Conservation (phyloP, 2,797 vertebrate species). For the Amniataba percoides region DNA sequence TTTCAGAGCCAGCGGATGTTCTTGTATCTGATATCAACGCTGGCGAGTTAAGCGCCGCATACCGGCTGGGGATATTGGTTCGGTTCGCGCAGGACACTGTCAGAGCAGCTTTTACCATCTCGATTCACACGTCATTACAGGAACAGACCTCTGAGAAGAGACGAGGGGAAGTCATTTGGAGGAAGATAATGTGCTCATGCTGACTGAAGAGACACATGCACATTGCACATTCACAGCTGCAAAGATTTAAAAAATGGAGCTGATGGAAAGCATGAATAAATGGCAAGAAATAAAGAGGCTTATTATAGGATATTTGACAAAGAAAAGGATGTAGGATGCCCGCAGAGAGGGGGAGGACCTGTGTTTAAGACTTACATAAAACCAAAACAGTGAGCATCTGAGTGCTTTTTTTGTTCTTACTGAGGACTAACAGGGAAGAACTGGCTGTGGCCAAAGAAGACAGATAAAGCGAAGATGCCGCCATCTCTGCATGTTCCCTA, state of each 20-base stretch:
- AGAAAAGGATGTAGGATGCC: not conserved
- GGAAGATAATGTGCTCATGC: not conserved
- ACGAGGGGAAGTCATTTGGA: conserved; percentile 12
- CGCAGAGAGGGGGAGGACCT: not conserved
- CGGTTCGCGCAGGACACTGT: conserved; percentile 10
- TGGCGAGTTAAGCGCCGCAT: conserved; percentile 13
- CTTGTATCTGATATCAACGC: conserved; percentile 43
- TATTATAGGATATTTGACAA: conserved; percentile 30
- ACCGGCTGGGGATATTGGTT: conserved; percentile 36
- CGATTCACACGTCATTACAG: conserved; percentile 20
- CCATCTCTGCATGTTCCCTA: conserved; percentile 15
- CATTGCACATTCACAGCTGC: not conserved
- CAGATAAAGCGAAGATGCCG: conserved; percentile 27
- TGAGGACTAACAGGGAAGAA: conserved; percentile 20
- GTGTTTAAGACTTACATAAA: conserved; percentile 18
- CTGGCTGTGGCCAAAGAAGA: conserved; percentile 5
- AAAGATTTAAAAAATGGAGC: conserved; percentile 21
- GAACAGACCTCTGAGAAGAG: conserved; percentile 25
- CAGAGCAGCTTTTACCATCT: conserved; percentile 18
- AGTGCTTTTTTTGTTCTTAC: conserved; percentile 19
- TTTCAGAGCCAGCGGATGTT: conserved; percentile 44
- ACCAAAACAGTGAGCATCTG: conserved; percentile 22
- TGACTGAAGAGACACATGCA: not conserved
- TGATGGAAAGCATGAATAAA: conserved; percentile 10
- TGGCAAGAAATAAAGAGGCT: conserved; percentile 10